Base-by-base conservation (phyloP, 2,888 invertebrate genomes). In the Caenorhabditis sp. region DNA sequence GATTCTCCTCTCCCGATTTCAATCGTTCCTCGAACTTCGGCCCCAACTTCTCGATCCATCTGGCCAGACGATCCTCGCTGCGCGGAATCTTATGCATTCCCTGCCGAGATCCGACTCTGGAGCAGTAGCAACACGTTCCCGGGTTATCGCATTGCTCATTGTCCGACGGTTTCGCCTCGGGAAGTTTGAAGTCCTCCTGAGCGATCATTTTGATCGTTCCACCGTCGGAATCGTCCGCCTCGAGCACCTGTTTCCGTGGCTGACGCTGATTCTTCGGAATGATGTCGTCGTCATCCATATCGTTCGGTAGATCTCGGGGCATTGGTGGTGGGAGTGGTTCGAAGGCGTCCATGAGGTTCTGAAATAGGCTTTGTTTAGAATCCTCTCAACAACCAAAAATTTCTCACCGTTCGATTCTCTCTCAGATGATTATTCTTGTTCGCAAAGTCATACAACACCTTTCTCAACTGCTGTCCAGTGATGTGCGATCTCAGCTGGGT, bases 201-300 rank as follows among this genome's bases (percentile, higher is more conserved):
- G 68, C 76, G 16, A 80, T 61, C 3, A 74, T 38, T 54, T 68
- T 80, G n/a, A 70, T 68, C 7, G 63, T 80, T 31, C 31, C 14
- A 38, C 10, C 38, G 24, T 68, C 66, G 14, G 47, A 49, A 6
- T 54, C 24, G 28, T 75, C 70, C 8, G 8, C 41, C 14, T 75
- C 70, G n/a, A 81, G 58, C 0, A 75, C 63, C 41, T 81, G 81
- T 22, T 81, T 81, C 3, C 81, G 54, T 10, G 81, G 81, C n/a
- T 59, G 51, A 6, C 81, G 75, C 12, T 28, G 6, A 0, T 28
- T 16, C 49, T 81, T 81, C 22, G 81, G 81, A 0, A 66, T 16
- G 10, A 81, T 81, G 7, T 69, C 63, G 1, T 54, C 14, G 2
- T 77, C 80, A 10, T 77, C 80, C 3, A 72, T 19, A 22, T 64